phyloP scores from a whole-genome alignment of 2,888 invertebrate species.

The Drosophila austrosaltans region DNA sequence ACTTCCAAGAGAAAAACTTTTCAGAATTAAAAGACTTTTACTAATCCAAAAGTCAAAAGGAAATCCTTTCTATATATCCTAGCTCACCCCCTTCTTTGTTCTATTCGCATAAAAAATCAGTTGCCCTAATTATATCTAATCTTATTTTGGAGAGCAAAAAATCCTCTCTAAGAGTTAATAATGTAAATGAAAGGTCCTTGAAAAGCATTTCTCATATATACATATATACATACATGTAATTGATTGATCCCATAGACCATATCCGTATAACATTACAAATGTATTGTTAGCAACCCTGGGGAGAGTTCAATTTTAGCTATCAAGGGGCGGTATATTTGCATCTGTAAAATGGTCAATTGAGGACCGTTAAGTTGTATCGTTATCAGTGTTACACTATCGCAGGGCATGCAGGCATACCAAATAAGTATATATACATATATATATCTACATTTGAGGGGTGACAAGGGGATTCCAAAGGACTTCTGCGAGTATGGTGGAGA shows the following conservation, averaged over 20 bases:
- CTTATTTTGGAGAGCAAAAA: background rate
- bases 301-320: constrained; percentile 30
- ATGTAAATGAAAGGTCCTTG: constrained; percentile 2
- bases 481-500: no score
- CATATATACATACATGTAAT: background rate
- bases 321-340: constrained; percentile 47
- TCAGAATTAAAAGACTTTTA: no score
- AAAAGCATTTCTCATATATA: background rate
- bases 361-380: constrained; percentile 37
- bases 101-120: background rate
- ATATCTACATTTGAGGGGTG: background rate
- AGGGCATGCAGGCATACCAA: constrained; percentile 25
- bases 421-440: background rate
- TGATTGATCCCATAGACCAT: constrained; percentile 5
- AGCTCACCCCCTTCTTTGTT: no score
- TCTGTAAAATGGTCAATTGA: constrained; percentile 50
- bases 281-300: constrained; percentile 6
- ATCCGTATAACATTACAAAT: constrained; percentile 5
- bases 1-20: no score
- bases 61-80: no score
- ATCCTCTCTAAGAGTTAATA: background rate
- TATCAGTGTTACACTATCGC: constrained; percentile 39
- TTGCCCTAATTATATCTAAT: constrained; percentile 1
- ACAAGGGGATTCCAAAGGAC: no score
- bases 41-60: no score